These are phyloP conservation scores for Lepidothrix coronata DNA, from an alignment of 2,113 vertebrate genomes.

Conservation along the genomic window DNA sequence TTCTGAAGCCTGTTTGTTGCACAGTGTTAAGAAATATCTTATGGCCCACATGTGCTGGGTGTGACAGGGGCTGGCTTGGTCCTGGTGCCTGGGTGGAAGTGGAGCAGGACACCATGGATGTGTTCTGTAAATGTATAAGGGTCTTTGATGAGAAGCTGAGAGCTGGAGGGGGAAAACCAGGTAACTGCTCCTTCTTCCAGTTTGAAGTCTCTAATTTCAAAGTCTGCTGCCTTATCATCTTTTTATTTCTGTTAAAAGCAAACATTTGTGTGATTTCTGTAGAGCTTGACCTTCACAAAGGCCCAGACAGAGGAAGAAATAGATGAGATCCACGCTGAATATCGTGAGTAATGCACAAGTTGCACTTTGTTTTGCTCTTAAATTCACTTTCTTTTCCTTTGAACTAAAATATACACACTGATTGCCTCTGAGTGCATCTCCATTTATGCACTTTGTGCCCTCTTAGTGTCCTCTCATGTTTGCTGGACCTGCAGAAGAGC, in stretches of 20 bases:
- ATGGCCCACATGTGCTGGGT: neutral
- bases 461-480: neutral
- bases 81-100: neutral
- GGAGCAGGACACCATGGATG: neutral
- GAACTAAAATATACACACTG: neutral
- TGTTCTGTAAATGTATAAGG: neutral
- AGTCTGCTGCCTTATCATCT: neutral
- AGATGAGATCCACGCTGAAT: conserved; percentile 85
- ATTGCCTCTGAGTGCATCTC: neutral
- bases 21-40: neutral
- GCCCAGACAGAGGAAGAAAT: conserved; percentile 88
- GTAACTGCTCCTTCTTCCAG: neutral
- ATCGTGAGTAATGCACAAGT: conserved; percentile 81
- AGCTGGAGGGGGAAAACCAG: neutral
- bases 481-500: accelerated
- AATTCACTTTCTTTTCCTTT: neutral
- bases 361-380: neutral
- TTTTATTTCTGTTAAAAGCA: neutral
- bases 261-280: conserved; percentile 42
- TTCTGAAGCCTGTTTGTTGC: neutral
- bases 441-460: neutral
- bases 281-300: conserved; percentile 90
- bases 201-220: neutral
- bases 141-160: neutral
- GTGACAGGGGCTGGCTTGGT: neutral